Evolutionary conservation across 2,797 vertebrate genomes (phyloP).

Genomic region (Chelmon rostratus): DNA sequence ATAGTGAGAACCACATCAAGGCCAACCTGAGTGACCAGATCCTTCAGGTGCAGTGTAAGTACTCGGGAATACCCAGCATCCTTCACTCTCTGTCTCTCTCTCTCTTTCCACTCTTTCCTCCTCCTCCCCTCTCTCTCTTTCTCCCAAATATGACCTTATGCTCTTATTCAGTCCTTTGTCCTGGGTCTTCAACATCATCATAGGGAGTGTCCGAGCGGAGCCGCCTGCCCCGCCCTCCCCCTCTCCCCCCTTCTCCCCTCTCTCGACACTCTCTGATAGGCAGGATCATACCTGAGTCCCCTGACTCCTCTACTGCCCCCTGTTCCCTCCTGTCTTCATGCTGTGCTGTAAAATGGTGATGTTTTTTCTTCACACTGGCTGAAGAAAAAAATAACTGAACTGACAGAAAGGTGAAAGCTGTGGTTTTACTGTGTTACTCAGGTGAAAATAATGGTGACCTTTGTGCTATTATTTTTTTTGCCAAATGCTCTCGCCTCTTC

Average conservation of each 20-base stretch:
- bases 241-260: slow-evolving; percentile 17
- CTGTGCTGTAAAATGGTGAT: slow-evolving; percentile 88
- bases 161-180: slow-evolving; percentile 65
- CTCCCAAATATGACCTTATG: slow-evolving; percentile 61
- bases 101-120: slow-evolving; percentile 17
- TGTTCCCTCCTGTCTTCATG: slow-evolving; percentile 86
- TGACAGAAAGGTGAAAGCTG: slow-evolving; percentile 90
- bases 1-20: slow-evolving; percentile 98
- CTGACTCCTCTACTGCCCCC: slow-evolving; percentile 73
- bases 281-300: slow-evolving; percentile 73
- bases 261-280: slow-evolving; percentile 67
- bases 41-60: slow-evolving; percentile 99
- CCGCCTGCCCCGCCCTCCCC: slow-evolving; percentile 24
- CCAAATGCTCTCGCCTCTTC: slow-evolving; percentile 89
- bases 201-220: slow-evolving; percentile 63
- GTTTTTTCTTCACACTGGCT: slow-evolving; percentile 88
- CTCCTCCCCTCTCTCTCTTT: slow-evolving; percentile 40
- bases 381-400: slow-evolving; percentile 88
- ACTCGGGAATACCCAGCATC: slow-evolving; percentile 78
- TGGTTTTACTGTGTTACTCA: slow-evolving; percentile 85
- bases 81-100: slow-evolving; percentile 59
- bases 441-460: slow-evolving; percentile 90
- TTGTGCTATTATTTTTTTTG: slow-evolving; percentile 90
- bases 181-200: slow-evolving; percentile 69
- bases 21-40: slow-evolving; percentile 99